phyloP scores from a whole-genome alignment of 2,113 vertebrate species.

The Columba janthina region DNA sequence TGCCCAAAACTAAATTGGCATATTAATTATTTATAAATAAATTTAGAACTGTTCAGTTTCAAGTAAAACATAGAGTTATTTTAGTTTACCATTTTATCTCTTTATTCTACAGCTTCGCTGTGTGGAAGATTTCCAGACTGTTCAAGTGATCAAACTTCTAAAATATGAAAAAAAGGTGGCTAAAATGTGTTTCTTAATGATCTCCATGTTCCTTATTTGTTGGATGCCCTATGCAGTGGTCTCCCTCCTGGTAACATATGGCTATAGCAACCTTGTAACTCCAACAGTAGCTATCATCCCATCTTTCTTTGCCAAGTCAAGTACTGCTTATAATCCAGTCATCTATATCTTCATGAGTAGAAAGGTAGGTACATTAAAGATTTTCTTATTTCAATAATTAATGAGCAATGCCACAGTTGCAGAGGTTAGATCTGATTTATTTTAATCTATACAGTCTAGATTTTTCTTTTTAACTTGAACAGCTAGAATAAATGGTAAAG shows the following conservation, averaged over 20 bases:
- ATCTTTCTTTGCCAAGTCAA: conserved; percentile 91
- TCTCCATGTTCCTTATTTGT: conserved; percentile 85
- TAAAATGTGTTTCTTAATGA: conserved; percentile 91
- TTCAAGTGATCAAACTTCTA: conserved; percentile 88
- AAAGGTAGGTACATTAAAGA: conserved; percentile 79
- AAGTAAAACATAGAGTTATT: neutral
- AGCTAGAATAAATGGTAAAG: neutral
- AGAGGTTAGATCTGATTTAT: neutral
- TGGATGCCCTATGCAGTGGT: conserved; percentile 90
- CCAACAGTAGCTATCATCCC: conserved; percentile 86
- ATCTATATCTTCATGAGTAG: conserved; percentile 92
- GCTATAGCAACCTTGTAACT: conserved; percentile 81
- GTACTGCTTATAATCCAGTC: conserved; percentile 88
- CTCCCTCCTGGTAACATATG: conserved; percentile 86
- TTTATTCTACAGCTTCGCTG: conserved; percentile 79
- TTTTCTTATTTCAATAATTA: neutral
- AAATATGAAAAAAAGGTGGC: conserved; percentile 92
- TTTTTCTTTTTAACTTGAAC: neutral
- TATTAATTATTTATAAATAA: neutral
- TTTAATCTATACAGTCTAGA: neutral
- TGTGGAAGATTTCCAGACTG: conserved; percentile 89
- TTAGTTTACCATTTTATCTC: neutral
- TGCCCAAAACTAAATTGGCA: neutral
- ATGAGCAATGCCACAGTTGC: neutral
- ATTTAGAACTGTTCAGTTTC: neutral